A percentile compares a stretch with the other conserved stretches of the same genome.
Evolutionary conservation across 2,113 vertebrate species (phyloP).

Genomic region (Falcunculus frontatus): DNA sequence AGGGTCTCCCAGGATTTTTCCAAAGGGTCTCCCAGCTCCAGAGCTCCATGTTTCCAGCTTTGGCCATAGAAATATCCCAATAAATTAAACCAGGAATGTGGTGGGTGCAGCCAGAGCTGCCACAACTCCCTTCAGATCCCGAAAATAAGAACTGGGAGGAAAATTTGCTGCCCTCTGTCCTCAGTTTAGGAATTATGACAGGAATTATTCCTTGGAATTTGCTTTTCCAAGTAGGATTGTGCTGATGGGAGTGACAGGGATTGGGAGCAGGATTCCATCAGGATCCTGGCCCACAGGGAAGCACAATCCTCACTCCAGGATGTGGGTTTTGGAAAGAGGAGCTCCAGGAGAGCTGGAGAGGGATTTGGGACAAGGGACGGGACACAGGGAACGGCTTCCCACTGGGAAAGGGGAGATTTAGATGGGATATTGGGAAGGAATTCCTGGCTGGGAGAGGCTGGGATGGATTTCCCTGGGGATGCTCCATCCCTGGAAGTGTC

Average conservation of each 20-base stretch:
- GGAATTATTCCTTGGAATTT: background rate
- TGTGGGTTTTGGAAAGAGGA: background rate
- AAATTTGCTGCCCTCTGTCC: background rate
- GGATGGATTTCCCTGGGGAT: background rate
- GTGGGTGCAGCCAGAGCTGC: too few relatives aligned
- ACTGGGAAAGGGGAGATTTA: background rate
- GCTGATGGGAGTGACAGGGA: background rate
- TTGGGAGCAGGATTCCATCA: background rate
- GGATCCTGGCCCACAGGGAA: background rate
- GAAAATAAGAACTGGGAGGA: background rate
- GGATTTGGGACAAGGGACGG: background rate
- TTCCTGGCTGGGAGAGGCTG: background rate
- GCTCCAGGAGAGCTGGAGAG: background rate
- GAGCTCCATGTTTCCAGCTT: background rate
- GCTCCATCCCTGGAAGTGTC: background rate
- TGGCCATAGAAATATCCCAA: background rate
- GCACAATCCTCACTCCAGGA: background rate
- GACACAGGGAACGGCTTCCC: background rate
- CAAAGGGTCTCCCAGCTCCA: background rate
- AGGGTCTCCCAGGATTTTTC: too few relatives aligned
- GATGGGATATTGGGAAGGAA: background rate
- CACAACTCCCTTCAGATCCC: too few relatives aligned
- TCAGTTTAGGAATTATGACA: rapidly evolving
- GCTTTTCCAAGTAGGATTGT: background rate
- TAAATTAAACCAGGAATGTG: background rate